A percentile compares a stretch with the other conserved stretches of the same genome.
Conservation (phyloP, 2,797 vertebrate species). For the Paedocypris micromegethes region DNA sequence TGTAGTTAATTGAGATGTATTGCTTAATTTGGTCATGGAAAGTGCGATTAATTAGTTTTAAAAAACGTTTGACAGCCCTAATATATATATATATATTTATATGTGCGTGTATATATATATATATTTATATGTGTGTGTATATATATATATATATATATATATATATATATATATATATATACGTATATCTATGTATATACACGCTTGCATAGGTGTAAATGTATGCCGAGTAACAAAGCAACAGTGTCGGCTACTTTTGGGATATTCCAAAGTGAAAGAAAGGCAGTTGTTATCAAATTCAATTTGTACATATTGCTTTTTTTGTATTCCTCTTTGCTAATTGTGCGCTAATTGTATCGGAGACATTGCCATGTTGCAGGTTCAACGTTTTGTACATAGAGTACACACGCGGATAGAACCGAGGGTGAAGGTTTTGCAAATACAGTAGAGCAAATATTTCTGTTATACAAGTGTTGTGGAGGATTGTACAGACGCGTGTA, state of each 20-base stretch:
- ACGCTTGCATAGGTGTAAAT: conserved; percentile 70
- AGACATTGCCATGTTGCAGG: conserved; percentile 99
- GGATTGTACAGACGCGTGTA: conserved; percentile 91
- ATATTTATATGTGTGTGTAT: conserved; percentile 55
- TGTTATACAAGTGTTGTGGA: conserved; percentile 94
- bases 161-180: conserved; percentile 46
- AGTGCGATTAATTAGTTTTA: too few species aligned
- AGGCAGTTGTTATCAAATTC: conserved; percentile 79
- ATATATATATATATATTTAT: too few species aligned
- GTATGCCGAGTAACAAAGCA: conserved; percentile 63
- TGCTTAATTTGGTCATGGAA: too few species aligned
- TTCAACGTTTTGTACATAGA: conserved; percentile 99
- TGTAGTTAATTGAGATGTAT: too few species aligned
- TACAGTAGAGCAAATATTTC: conserved; percentile 87
- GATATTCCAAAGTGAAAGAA: conserved; percentile 69
- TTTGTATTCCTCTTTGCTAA: conserved; percentile 84
- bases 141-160: too few species aligned
- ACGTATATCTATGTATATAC: conserved; percentile 59
- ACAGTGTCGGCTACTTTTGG: conserved; percentile 75
- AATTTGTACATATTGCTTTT: conserved; percentile 94
- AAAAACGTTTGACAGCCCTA: too few species aligned
- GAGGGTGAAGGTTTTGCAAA: conserved; percentile 72
- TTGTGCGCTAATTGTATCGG: conserved; percentile 89
- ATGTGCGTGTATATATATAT: conserved; percentile 61
- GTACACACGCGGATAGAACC: conserved; percentile 60